These are phyloP conservation scores for Gobio gobio DNA, from an alignment of 2,113 vertebrate species.

Conservation along the genomic window DNA sequence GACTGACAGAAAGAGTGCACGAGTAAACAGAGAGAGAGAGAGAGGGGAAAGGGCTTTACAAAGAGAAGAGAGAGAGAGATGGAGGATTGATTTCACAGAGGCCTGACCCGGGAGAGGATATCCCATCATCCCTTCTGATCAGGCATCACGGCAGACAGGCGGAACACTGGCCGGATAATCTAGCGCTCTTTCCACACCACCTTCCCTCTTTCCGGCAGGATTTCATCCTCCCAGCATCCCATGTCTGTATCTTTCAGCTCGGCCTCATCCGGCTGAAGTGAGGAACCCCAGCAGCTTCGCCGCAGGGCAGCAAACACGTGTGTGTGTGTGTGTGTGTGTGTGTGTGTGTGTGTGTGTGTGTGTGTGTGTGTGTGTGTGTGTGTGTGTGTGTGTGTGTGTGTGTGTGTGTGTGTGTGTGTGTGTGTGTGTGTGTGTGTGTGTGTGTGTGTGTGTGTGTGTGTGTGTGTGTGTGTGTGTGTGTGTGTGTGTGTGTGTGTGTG, in stretches of 20 bases:
- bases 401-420: not conserved
- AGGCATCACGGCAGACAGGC: not conserved
- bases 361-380: not conserved
- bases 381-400: not conserved
- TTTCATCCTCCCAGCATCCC: not conserved
- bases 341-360: not conserved
- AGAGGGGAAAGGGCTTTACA: not conserved
- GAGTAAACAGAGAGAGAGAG: not conserved
- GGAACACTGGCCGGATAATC: not conserved
- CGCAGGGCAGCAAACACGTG: not conserved
- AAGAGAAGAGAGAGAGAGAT: not conserved
- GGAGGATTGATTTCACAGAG: constrained; percentile 10
- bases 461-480: not conserved
- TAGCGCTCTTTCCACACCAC: not conserved
- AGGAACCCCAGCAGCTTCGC: not conserved
- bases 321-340: not conserved
- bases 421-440: not conserved
- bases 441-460: not conserved
- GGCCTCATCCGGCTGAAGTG: not conserved
- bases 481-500: not conserved
- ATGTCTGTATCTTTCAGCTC: not conserved
- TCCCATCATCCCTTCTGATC: constrained; percentile 25
- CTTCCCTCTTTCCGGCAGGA: too few species aligned
- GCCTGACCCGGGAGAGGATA: not conserved
- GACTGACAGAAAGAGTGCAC: not conserved